A percentile compares a stretch with the other conserved stretches of the same genome.
Evolutionary conservation across 2,797 vertebrate genomes (phyloP).

Genomic region (Epinephelus awoara): DNA sequence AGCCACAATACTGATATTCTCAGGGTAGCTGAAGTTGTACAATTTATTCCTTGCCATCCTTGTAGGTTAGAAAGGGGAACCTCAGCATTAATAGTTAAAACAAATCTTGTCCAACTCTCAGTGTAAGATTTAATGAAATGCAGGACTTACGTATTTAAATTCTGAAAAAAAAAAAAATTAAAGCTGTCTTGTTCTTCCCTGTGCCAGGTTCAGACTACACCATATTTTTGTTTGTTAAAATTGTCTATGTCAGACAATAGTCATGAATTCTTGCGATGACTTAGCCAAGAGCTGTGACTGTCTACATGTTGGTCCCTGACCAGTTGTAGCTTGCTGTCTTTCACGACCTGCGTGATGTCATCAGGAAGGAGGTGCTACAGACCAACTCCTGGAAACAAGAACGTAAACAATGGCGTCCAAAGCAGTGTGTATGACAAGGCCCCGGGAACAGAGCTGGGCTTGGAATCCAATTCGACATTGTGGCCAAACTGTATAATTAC

Average conservation of each 20-base stretch:
- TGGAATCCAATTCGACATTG: too few relatives aligned
- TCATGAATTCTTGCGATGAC: too few relatives aligned
- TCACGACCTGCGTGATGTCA: too few relatives aligned
- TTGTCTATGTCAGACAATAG: too few relatives aligned
- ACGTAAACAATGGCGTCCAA: neutral
- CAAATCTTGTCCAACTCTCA: constrained; percentile 20
- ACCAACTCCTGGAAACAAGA: neutral
- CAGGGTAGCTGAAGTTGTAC: neutral
- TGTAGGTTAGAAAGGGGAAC: constrained; percentile 4
- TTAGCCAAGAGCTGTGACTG: neutral
- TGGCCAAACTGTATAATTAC: too few relatives aligned
- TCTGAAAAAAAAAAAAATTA: constrained; percentile 46
- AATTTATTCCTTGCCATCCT: constrained; percentile 6
- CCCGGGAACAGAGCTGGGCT: too few relatives aligned
- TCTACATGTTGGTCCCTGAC: neutral
- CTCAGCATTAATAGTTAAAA: constrained; percentile 27
- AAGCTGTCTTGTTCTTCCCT: constrained; percentile 2
- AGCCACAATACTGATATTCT: constrained; percentile 15
- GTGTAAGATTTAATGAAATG: neutral
- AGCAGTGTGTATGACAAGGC: neutral
- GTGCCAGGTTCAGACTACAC: neutral
- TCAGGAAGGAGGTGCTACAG: too few relatives aligned
- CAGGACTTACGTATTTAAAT: constrained; percentile 27
- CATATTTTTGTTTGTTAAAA: neutral
- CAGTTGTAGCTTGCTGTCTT: too few relatives aligned